A percentile compares a stretch with the other conserved stretches of the same genome.
Conservation (phyloP, 1,140 invertebrate species). For the Ostrea edulis region DNA sequence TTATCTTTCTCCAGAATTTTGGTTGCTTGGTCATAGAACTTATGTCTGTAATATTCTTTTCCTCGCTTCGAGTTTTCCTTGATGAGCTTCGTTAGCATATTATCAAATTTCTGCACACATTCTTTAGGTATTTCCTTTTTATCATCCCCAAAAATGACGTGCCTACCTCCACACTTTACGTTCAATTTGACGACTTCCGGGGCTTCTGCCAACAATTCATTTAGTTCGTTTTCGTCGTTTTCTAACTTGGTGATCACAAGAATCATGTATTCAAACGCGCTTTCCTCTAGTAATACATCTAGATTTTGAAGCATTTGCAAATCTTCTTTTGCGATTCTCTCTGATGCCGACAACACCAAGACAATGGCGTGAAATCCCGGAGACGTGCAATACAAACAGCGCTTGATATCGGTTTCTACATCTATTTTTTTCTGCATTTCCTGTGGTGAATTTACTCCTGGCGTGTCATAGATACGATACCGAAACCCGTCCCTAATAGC, state of each 20-base stretch:
- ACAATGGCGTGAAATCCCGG: constrained; percentile 12
- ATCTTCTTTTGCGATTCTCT: background rate
- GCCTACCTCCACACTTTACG: background rate
- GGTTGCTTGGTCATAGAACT: background rate
- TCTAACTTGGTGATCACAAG: constrained; percentile 1
- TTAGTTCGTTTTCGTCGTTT: background rate
- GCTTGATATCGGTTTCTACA: background rate
- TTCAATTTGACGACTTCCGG: background rate
- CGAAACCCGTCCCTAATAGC: background rate
- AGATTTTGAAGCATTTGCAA: background rate
- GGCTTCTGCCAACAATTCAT: background rate
- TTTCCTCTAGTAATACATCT: background rate
- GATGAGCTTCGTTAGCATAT: background rate
- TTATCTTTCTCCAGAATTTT: background rate
- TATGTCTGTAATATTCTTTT: constrained; percentile 21
- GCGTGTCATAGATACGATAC: constrained; percentile 9
- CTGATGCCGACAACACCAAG: background rate
- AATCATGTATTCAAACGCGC: background rate
- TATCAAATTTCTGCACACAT: constrained; percentile 10
- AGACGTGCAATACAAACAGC: constrained; percentile 25
- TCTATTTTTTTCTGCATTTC: background rate
- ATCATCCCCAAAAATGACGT: constrained; percentile 3
- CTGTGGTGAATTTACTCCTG: background rate
- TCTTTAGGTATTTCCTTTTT: background rate
- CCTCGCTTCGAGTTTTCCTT: background rate